Percentiles rank a stretch among this genome's conserved stretches.
Conservation (phyloP, 2,113 vertebrate genomes). For the Rutilus rutilus region DNA sequence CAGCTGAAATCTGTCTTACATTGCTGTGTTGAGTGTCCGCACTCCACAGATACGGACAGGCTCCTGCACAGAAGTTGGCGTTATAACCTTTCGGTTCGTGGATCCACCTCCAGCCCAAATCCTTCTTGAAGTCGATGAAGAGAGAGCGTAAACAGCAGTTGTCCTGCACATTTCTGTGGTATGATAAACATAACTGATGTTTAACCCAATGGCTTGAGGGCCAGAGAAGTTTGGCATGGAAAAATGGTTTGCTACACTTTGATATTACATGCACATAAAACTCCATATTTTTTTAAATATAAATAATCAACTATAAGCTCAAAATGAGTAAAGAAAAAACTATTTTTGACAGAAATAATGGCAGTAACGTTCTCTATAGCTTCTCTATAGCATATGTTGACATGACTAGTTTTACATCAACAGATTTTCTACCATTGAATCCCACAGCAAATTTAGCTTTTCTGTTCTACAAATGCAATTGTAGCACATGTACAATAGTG, state of each 20-base stretch:
- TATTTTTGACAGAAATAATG: not conserved
- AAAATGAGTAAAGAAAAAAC: not conserved
- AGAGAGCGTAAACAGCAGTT: slow-evolving; percentile 80
- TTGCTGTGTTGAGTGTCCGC: slow-evolving; percentile 80
- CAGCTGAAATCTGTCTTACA: slow-evolving; percentile 57
- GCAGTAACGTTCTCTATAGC: not conserved
- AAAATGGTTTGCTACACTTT: not conserved
- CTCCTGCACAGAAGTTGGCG: slow-evolving; percentile 81
- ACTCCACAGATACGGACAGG: slow-evolving; percentile 83
- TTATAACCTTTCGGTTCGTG: slow-evolving; percentile 80
- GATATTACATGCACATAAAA: not conserved
- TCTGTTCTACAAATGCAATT: not conserved
- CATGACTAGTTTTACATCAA: not conserved
- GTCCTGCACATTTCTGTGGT: slow-evolving; percentile 76
- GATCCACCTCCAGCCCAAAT: slow-evolving; percentile 82
- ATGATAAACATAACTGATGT: not conserved
- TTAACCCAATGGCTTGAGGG: not conserved
- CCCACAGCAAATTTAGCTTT: not conserved
- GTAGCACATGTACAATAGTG: not conserved
- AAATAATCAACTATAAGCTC: not conserved
- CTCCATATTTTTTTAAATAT: not conserved
- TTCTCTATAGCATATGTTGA: not conserved
- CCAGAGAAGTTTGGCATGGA: not conserved
- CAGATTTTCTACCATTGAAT: not conserved
- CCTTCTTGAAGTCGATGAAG: slow-evolving; percentile 80